Evolutionary conservation across 2,888 invertebrate species (phyloP), one percentile per base, ranked within the genome.

Genomic region (Microdon myrmicae): DNA sequence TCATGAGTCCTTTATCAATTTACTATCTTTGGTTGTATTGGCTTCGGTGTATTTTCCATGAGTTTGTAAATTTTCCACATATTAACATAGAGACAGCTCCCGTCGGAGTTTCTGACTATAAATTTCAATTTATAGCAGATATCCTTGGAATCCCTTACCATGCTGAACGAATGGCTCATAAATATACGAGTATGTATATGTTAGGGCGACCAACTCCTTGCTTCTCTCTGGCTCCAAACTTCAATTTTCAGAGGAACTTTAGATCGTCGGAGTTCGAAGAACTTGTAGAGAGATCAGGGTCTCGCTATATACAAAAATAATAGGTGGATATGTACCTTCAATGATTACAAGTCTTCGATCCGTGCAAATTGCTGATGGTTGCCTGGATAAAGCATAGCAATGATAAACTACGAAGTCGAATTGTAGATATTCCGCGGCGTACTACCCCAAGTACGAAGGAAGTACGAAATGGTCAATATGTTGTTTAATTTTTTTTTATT

Each of bases 121-220:
- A 51, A 47, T 64, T 58, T 51, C 51, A 56, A 64, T 64, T 58
- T 47, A 58, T 64, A 45, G 56, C 61, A 59, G 41, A 12, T 54
- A 47, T 45, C 59, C 45, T 45, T 28, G 9, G 22, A 4, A 37
- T 12, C 17, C 23, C 19, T 7, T 13, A 20, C 20, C n/a, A 8
- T 20, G 9, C 9, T 7, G n/a, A n/a, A n/a, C 16, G 20, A 2
- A 14, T 13, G n/a, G n/a, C n/a, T n/a, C n/a, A n/a, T n/a, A n/a
- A n/a, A n/a, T n/a, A n/a, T n/a, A n/a, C n/a, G n/a, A n/a, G n/a
- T n/a, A n/a, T n/a, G n/a, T n/a, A n/a, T n/a, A n/a, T n/a, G n/a
- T n/a, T n/a, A n/a, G n/a, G n/a, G n/a, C n/a, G n/a, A n/a, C n/a
- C n/a, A n/a, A n/a, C n/a, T n/a, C n/a, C n/a, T n/a, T n/a, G n/a